Percentiles rank a stretch among this genome's conserved stretches.
These are phyloP conservation scores for Tetragonula carbonaria DNA, from an alignment of 2,888 invertebrate genomes.

Conservation along the genomic window DNA sequence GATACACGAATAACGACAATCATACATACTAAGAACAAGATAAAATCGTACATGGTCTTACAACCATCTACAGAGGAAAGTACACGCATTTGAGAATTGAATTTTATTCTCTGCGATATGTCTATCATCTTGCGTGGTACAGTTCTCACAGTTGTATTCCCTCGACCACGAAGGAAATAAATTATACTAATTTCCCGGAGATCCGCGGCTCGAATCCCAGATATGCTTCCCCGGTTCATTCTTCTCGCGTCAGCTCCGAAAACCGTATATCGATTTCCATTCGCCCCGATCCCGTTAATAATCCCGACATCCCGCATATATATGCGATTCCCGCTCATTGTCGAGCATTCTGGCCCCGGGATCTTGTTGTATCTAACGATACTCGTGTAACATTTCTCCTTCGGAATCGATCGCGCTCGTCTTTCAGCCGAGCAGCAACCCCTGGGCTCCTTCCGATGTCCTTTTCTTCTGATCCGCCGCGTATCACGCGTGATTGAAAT, in stretches of 20 bases:
- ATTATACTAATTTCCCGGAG: conserved; percentile 23
- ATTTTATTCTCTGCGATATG: not conserved
- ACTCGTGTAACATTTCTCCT: not conserved
- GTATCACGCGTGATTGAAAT: conserved; percentile 63
- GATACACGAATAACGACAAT: too few species aligned
- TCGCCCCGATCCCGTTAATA: conserved; percentile 23
- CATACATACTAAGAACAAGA: too few species aligned
- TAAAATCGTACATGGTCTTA: too few species aligned
- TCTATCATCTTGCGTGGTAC: not conserved
- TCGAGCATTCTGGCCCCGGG: conserved; percentile 5
- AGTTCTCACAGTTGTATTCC: not conserved
- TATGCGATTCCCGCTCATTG: conserved; percentile 37
- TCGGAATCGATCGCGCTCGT: conserved; percentile 2
- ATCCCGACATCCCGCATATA: conserved; percentile 19
- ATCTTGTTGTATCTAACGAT: not conserved
- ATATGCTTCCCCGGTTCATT: not conserved
- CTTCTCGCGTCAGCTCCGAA: conserved; percentile 1
- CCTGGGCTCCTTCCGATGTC: conserved; percentile 37
- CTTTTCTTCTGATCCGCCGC: conserved; percentile 29
- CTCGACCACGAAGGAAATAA: conserved; percentile 1
- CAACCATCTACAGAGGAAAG: not conserved
- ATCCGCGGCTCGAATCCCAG: not conserved
- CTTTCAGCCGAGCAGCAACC: not conserved
- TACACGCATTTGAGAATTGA: not conserved
- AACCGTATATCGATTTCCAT: conserved; percentile 46